Evolutionary conservation across 2,888 invertebrate genomes (phyloP).

Genomic region (Ichneumoninae sp.): DNA sequence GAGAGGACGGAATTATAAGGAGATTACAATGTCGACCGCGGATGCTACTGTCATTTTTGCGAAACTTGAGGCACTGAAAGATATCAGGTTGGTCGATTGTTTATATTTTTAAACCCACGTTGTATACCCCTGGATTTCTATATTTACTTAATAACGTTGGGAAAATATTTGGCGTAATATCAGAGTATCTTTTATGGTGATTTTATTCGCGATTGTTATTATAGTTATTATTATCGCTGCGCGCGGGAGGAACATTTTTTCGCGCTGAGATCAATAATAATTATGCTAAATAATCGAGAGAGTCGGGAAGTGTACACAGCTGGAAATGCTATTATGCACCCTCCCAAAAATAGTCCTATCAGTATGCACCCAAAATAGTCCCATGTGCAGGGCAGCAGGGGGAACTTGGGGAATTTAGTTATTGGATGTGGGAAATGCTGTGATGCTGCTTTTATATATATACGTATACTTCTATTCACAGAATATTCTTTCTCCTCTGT

Average conservation of each 20-base stretch:
- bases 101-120: not conserved
- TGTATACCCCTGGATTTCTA: not conserved
- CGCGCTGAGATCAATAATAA: not conserved
- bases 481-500: conserved; percentile 8
- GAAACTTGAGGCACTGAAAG: conserved; percentile 96
- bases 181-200: not conserved
- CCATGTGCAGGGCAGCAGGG: not conserved
- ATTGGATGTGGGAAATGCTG: not conserved
- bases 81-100: conserved; percentile 89
- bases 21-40: conserved; percentile 88
- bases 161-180: not conserved
- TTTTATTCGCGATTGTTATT: conserved; percentile 7
- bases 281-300: not conserved
- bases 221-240: not conserved
- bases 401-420: conserved; percentile 40
- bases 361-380: conserved; percentile 54
- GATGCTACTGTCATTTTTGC: conserved; percentile 95
- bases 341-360: conserved; percentile 48
- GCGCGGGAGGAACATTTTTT: not conserved
- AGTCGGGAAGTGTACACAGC: conserved; percentile 23
- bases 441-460: conserved; percentile 8
- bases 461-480: not conserved
- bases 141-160: not conserved
- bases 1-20: conserved; percentile 1
- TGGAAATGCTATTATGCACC: conserved; percentile 41